These are phyloP conservation scores for Carollia perspicillata DNA, from an alignment of 2,113 vertebrate species.

Conservation along the genomic window DNA sequence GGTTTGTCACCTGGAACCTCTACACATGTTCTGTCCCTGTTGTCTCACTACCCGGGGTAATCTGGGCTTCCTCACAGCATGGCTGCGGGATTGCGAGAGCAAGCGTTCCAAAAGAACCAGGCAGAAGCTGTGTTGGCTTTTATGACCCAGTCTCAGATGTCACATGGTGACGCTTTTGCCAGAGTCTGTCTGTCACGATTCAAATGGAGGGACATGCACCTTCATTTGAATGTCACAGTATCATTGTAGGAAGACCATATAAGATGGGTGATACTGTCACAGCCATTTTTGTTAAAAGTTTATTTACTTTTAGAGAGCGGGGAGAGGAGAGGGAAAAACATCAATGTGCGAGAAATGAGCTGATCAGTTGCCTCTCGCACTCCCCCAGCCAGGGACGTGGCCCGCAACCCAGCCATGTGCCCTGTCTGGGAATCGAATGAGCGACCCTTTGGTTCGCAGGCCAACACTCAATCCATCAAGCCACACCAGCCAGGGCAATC, in stretches of 20 bases:
- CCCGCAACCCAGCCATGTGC: too few relatives aligned
- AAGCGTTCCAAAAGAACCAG: background rate
- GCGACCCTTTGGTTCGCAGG: too few relatives aligned
- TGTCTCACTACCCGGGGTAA: background rate
- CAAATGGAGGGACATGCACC: background rate
- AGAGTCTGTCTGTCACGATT: background rate
- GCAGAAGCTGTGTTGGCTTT: background rate
- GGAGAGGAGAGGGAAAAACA: too few relatives aligned
- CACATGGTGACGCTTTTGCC: background rate
- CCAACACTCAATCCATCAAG: too few relatives aligned
- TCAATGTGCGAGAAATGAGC: too few relatives aligned
- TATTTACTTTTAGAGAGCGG: too few relatives aligned
- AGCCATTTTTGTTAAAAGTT: background rate
- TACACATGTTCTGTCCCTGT: background rate
- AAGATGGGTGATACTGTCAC: background rate
- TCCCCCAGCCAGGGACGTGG: too few relatives aligned
- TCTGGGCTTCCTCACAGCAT: background rate
- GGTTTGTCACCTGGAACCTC: background rate
- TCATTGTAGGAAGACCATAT: background rate
- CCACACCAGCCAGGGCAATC: too few relatives aligned
- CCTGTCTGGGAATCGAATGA: too few relatives aligned
- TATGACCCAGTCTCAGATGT: background rate
- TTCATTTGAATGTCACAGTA: background rate
- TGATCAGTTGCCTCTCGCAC: too few relatives aligned
- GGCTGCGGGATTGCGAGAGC: background rate